Evolutionary conservation across 1,140 invertebrate species (phyloP).

Genomic region (Oedothorax gibbosus): DNA sequence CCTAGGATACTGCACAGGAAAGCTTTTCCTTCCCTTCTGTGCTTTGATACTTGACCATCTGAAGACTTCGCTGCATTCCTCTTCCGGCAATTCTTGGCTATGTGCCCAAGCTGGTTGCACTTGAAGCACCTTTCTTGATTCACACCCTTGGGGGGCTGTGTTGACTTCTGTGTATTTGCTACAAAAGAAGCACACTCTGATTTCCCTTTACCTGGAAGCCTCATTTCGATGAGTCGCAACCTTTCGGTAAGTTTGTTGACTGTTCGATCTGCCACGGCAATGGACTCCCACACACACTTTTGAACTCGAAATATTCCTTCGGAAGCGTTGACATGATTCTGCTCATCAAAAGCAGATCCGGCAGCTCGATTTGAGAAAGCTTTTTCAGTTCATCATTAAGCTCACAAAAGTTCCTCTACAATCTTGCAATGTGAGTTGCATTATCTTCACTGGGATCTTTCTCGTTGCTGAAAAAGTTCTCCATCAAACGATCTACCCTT

Average conservation of each 20-base stretch:
- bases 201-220: neutral
- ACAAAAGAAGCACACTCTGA: neutral
- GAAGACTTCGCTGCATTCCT: neutral
- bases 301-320: conserved; percentile 15
- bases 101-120: too few relatives aligned
- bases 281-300: conserved; percentile 14
- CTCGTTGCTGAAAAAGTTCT: neutral
- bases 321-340: neutral
- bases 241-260: conserved; percentile 11
- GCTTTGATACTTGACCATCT: neutral
- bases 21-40: neutral
- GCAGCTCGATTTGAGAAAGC: neutral
- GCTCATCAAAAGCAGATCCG: neutral
- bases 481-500: neutral
- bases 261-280: neutral
- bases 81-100: neutral
- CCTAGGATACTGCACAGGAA: neutral
- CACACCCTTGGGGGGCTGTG: neutral
- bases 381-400: neutral
- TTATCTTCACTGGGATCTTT: neutral
- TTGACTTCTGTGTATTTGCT: neutral
- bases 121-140: neutral
- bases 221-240: conserved; percentile 9
- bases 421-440: neutral
- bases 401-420: conserved; percentile 7